Evolutionary conservation across 2,113 vertebrate species (phyloP), one percentile per base, ranked within the genome.

Genomic region (Oryzias woworae): DNA sequence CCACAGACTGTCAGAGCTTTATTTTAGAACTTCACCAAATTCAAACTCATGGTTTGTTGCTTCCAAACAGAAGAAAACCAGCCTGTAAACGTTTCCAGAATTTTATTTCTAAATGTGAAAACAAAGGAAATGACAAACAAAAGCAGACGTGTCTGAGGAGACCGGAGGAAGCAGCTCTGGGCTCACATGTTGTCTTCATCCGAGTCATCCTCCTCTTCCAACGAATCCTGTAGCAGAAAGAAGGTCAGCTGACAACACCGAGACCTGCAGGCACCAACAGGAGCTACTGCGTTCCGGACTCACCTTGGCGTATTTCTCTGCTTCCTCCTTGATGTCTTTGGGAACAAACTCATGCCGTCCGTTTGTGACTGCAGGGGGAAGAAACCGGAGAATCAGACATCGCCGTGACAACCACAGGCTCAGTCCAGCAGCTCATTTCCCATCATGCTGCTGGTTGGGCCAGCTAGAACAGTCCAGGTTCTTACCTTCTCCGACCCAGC

Each of bases 231-330:
- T 73, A 71, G 71, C n/a, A 89, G 31, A 85, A 69, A 71, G 47
- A 26, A 3, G 15, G 10, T 2, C 3, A 0, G 36, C 36, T 57
- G 42, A 48, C n/a, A 2, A 22, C 1, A 16, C 17, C n/a, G 5
- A 23, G 31, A 26, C 31, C 63, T 42, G 42, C 53, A 28, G 22
- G 7, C 3, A 20, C 14, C 41, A 0, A 24, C 43, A 26, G 20
- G 14, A 45, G 4, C 41, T 16, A 23, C 41, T 4, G 18, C 5
- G 1, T 8, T 20, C 23, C 10, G 14, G 7, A 14, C 87, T 93
- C 92, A 98, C 96, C 94, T 98, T 99, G 69, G 97, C 97, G 0
- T 99, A 98, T 90, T 99, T 99, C 84, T 99, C 97, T 18, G 97
- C 97, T 75, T 98, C 96, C 90, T 98, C 96, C 80, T 92, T 89